Base-by-base conservation (phyloP, 2,888 invertebrate genomes). In the Hecatera dysodea region DNA sequence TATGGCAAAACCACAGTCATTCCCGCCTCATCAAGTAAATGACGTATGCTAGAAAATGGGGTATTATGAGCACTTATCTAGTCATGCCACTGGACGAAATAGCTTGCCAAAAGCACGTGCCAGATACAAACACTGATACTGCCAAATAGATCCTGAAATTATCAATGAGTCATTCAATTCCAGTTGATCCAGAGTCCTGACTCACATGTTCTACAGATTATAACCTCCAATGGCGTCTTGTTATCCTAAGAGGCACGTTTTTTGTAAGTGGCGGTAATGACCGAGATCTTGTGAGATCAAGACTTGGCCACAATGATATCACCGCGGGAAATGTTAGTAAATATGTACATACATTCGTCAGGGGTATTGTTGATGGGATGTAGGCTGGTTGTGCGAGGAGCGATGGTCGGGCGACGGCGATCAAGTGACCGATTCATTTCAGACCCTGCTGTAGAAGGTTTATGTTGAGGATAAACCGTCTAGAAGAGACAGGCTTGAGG, bases 241-340 rank as follows among this genome's bases (percentile, higher is more conserved):
- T 67, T 63, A 74, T 56, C 65, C 46, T 64, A 29, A 57, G 12
- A 29, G 64, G 57, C 66, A 72, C 70, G 78, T 80, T 80, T 78
- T 70, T 33, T 24, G 67, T 44, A 67, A 80, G 80, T 80, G 61
- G 75, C 80, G 80, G 63, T 81, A 83, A 82, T 76, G 75, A 78
- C 70, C 72, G 69, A 65, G 78, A 72, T 81, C 66, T 75, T 72
- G 70, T 17, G 55, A 68, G 75, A 77, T 70, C 80, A 75, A 74
- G 62, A 56, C 61, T 68, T 57, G 60, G 72, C 50, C 80, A 77
- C 81, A 84, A 77, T 89, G 87, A 89, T 86, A 86, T 88, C 87
- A 88, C 77, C 82, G 76, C 78, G 79, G 78, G 81, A 82, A 81
- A 85, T 86, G 85, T 88, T 87, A 80, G 86, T 88, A 88, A 88